Conservation (phyloP, 2,113 vertebrate genomes). For the Oncorhynchus tshawytscha region DNA sequence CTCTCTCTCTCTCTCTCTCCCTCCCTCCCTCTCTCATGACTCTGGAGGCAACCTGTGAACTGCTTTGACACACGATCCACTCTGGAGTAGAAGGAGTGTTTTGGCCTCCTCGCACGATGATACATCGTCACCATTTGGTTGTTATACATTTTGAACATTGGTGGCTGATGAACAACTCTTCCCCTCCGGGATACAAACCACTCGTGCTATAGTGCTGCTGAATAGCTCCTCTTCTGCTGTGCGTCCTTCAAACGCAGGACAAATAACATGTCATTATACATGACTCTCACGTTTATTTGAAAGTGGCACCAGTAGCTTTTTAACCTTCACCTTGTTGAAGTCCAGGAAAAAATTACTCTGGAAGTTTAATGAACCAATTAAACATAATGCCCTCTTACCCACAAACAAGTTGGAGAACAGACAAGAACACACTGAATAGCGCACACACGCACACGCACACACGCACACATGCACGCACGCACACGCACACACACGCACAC, state of each 20-base stretch:
- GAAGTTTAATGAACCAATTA: conserved; percentile 68
- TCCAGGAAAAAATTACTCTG: conserved; percentile 30
- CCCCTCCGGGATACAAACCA: conserved; percentile 44
- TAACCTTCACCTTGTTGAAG: conserved; percentile 59
- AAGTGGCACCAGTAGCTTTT: conserved; percentile 64
- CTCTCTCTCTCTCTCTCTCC: conserved; percentile 1
- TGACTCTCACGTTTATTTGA: conserved; percentile 53
- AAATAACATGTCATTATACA: conserved; percentile 65
- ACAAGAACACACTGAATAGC: neutral
- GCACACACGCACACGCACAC: neutral
- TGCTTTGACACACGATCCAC: conserved; percentile 72
- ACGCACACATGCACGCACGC: no score
- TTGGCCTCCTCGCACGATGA: conserved; percentile 35
- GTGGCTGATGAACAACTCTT: conserved; percentile 64
- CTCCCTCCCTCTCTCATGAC: conserved; percentile 30
- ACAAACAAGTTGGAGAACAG: conserved; percentile 42
- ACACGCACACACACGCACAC: no score
- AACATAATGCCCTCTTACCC: conserved; percentile 37
- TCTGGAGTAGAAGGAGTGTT: conserved; percentile 61
- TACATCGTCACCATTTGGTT: conserved; percentile 55
- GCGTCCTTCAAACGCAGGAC: conserved; percentile 55
- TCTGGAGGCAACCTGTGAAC: conserved; percentile 73
- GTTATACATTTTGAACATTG: conserved; percentile 66
- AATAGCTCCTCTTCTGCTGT: conserved; percentile 25
- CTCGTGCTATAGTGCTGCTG: conserved; percentile 44